These are phyloP conservation scores for Poecilobothrus nobilitatus DNA, from an alignment of 2,888 invertebrate species.

Conservation along the genomic window DNA sequence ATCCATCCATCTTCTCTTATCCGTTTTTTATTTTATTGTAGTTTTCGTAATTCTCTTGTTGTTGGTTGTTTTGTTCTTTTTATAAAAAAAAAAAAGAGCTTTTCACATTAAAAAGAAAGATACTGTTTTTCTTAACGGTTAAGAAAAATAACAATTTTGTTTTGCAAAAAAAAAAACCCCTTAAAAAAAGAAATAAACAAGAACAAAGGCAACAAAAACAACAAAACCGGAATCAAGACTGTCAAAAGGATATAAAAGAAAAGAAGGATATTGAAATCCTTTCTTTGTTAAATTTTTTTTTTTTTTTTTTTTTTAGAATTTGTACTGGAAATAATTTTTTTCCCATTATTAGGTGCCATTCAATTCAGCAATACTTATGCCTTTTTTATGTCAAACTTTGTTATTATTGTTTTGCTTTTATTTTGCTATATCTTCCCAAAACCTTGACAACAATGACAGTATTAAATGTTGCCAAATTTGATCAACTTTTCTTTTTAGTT, in stretches of 20 bases:
- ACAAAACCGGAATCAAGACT: not conserved
- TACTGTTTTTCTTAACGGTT: too few species aligned
- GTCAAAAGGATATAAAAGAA: not conserved
- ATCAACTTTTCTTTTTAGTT: too few species aligned
- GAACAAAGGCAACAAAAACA: too few species aligned
- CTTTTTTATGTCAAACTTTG: not conserved
- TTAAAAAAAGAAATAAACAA: too few species aligned
- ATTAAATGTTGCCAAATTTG: too few species aligned
- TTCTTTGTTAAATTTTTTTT: not conserved
- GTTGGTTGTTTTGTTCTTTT: too few species aligned
- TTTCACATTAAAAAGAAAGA: not conserved
- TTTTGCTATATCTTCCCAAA: not conserved
- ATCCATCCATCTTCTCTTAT: too few species aligned
- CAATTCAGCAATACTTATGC: not conserved
- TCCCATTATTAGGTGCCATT: not conserved
- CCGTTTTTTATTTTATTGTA: too few species aligned
- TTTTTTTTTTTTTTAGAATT: too few species aligned
- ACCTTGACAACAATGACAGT: too few species aligned
- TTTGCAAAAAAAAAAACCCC: not conserved
- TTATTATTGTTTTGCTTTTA: not conserved
- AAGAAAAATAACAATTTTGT: not conserved
- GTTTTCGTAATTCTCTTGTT: too few species aligned
- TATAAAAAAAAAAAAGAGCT: not conserved
- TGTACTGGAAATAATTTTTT: not conserved
- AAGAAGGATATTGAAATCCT: conserved; percentile 3